Base-by-base conservation (phyloP, 1,140 invertebrate species). In the Psix sp. region DNA sequence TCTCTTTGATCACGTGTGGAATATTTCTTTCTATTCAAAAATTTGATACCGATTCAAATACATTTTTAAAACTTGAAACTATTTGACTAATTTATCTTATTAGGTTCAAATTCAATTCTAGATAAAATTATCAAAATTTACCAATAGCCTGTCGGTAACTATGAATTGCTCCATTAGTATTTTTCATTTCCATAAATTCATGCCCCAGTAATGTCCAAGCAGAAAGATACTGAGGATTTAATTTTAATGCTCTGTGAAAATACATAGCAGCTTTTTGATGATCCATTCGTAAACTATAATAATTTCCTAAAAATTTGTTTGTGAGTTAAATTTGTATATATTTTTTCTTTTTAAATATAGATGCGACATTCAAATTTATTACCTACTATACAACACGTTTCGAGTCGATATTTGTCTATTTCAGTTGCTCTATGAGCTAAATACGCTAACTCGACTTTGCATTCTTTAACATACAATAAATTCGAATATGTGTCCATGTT, bases 131-230 rank as follows among this genome's bases (percentile, higher is more conserved):
- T 9, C 48, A 33, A 40, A 36, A 11, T 38, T 54, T 80, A 97
- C 95, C 95, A 72, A 99, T 95, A 18, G 98, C 98, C 88, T 98
- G 96, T 79, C 97, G 89, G 85, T 99, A 99, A 80, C 96, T 97
- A 80, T 97, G 95, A 80, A 98, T 98, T 5, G 98, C 97, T 11
- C 96, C 96, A 88, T 96, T 96, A 0, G 95, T 97, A 86, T 99
- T 99, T 86, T 99, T 99, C 86, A 99, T 91, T 88, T 99, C 98
- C 93, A 99, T 97, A 86, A 96, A 99, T 87, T 99, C 98, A 84
- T 99, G 98, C 0, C 98, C 98, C 91, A 99, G 96, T 17, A 99
- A 87, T 0, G 98, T 99, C 97, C 97, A 99, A 0, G 97, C 97
- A 1, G 96, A 93, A 15, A 98, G 87, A 84, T 98, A 98, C 74